These are phyloP conservation scores for Abrostola tripartita DNA, from an alignment of 2,888 invertebrate species.

Conservation along the genomic window DNA sequence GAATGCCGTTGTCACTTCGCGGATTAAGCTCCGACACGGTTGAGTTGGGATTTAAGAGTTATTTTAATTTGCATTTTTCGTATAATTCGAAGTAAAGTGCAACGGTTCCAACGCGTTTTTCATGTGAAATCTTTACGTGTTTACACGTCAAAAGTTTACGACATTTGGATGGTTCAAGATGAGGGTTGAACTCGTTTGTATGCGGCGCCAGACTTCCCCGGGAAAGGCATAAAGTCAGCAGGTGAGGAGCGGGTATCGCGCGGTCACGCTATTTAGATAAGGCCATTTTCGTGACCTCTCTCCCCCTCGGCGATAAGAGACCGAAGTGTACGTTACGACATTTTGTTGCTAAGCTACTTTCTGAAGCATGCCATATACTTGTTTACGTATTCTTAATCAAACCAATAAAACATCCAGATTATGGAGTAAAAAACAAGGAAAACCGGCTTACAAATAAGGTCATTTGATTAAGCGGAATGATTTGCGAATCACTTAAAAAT, in stretches of 20 bases:
- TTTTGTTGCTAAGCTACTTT: conserved; percentile 60
- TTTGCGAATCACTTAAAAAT: conserved; percentile 85
- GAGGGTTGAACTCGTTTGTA: conserved; percentile 81
- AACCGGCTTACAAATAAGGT: conserved; percentile 78
- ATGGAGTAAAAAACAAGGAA: conserved; percentile 67
- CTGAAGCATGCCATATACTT: conserved; percentile 24
- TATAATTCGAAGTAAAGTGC: conserved; percentile 76
- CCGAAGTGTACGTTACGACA: conserved; percentile 65
- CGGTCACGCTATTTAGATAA: conserved; percentile 87
- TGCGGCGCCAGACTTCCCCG: conserved; percentile 77
- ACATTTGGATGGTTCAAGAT: conserved; percentile 69
- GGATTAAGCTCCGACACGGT: conserved; percentile 88
- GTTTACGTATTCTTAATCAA: conserved; percentile 17
- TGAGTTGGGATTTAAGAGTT: conserved; percentile 87
- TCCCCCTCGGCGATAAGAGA: conserved; percentile 72
- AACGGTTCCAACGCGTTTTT: conserved; percentile 64
- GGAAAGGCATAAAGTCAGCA: conserved; percentile 84
- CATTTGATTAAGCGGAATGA: conserved; percentile 86
- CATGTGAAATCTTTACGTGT: conserved; percentile 65
- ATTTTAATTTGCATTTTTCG: conserved; percentile 87
- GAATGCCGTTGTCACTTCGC: conserved; percentile 89
- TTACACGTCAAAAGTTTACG: conserved; percentile 75
- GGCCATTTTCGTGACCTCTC: conserved; percentile 79
- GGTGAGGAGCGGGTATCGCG: conserved; percentile 82
- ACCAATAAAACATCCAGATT: conserved; percentile 32